Conservation (phyloP, 35 echinoderm and acorn worm species). For the Hemicentrotus pulcherrimus region DNA sequence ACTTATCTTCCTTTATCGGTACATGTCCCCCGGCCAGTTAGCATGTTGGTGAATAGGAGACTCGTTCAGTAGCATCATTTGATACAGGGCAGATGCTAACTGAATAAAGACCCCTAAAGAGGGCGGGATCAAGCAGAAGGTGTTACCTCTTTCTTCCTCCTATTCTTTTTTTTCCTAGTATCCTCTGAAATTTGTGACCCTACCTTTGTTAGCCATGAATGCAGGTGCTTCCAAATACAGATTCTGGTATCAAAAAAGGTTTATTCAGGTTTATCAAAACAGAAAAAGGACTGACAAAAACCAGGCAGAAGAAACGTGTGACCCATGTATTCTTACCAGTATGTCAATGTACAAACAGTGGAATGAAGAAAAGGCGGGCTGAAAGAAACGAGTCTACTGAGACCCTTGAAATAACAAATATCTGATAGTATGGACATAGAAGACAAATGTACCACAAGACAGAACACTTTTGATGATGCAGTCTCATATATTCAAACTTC, state of each 20-base stretch:
- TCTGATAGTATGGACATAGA: neutral
- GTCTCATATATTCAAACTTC: neutral
- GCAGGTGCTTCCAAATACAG: slow-evolving; percentile 48
- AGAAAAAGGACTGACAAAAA: slow-evolving; percentile 16
- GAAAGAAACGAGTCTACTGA: neutral
- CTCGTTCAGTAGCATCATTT: neutral
- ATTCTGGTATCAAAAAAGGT: slow-evolving; percentile 31
- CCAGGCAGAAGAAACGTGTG: neutral
- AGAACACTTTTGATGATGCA: neutral
- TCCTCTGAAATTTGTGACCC: neutral
- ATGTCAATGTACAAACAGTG: neutral
- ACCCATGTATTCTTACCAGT: neutral
- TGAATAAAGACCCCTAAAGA: slow-evolving; percentile 14
- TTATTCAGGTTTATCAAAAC: slow-evolving; percentile 54
- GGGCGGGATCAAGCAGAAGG: neutral
- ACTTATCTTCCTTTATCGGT: slow-evolving; percentile 47
- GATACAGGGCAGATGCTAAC: slow-evolving; percentile 1
- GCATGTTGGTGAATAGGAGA: neutral
- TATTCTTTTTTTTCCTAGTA: neutral
- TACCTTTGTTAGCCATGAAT: neutral
- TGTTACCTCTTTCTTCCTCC: neutral
- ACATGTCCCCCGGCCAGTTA: slow-evolving; percentile 29
- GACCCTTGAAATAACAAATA: slow-evolving; percentile 25
- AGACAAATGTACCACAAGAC: neutral
- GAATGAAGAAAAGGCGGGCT: neutral